Conservation (phyloP, 1,140 invertebrate species). For the Drosophila rhopaloa region DNA sequence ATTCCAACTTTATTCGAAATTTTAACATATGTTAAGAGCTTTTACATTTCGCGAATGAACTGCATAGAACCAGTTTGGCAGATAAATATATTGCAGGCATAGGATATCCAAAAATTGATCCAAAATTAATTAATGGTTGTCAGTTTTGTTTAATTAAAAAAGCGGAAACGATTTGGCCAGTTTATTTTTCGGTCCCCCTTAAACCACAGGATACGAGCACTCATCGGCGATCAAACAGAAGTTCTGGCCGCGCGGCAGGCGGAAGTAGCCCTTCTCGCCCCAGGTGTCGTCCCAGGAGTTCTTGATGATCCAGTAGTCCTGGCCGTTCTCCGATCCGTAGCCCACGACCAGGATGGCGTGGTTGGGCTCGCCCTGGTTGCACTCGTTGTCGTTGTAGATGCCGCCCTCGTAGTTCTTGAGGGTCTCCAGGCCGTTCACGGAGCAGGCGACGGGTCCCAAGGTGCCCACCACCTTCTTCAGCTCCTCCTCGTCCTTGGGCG, state of each 20-base stretch:
- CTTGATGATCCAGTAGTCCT: conserved; percentile 93
- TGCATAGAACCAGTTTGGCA: too few species aligned
- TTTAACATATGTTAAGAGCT: too few species aligned
- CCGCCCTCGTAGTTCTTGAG: conserved; percentile 93
- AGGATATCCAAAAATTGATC: too few species aligned
- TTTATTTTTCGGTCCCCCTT: conserved; percentile 1
- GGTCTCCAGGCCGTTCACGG: conserved; percentile 91
- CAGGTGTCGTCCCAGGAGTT: conserved; percentile 90
- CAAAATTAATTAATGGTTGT: too few species aligned
- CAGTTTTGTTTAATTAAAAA: background rate
- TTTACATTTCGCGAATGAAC: too few species aligned
- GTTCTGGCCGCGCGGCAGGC: conserved; percentile 88
- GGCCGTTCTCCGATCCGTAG: conserved; percentile 86
- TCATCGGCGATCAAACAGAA: conserved; percentile 88
- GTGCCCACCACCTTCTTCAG: conserved; percentile 91
- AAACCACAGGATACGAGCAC: conserved; percentile 81
- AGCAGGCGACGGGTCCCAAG: conserved; percentile 90
- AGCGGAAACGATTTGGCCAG: background rate
- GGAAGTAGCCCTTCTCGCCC: conserved; percentile 91
- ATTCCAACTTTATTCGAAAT: too few species aligned
- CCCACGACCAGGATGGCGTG: conserved; percentile 87
- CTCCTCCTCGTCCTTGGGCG: conserved; percentile 88
- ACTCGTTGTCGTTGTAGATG: conserved; percentile 86
- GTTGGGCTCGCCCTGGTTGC: conserved; percentile 85
- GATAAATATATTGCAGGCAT: too few species aligned